Evolutionary conservation across 2,113 vertebrate genomes (phyloP), one percentile per base, ranked within the genome.

Genomic region (Charina bottae): DNA sequence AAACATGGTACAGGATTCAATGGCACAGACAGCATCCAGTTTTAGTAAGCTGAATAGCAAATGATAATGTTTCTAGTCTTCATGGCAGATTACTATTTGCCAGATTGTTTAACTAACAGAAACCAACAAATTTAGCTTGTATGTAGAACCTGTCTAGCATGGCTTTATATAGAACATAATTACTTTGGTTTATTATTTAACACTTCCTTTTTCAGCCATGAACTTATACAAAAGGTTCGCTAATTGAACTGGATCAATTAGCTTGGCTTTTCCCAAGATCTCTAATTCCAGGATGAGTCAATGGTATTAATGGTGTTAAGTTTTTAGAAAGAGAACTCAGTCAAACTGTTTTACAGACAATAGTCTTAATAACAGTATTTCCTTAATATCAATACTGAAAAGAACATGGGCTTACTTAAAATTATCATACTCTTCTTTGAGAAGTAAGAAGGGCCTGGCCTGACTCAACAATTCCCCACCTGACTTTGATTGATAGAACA

Each of bases 41-140:
- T 56, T 53, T 78, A 86, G 37, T 0, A 72, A 92, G 85, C 88
- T 91, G 89, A 23, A 85, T 12, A 21, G 85, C 87, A 85, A 85
- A 8, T n/a, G 55, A 58, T 42, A 2, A 6, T 33, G 62, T 78
- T 90, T 33, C 46, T 8, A 68, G 33, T 84, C n/a, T 91, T 92
- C 92, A 37, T 72, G 4, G 68, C 6, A 0, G 55, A 89, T 59
- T 42, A 46, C 49, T 84, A 54, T 85, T 37, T 37, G 15, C 58
- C 83, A 28, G 42, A 37, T 78, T 42, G 60, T 87, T 94, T 89
- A 62, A 54, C 8, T 53, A 83, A 55, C 10, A 92, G 46, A 93
- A 2, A 42, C 33, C 26, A 0, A 26, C 28, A 62, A 7, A 87
- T 17, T 55, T 42, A 46, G 53, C 37, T 85, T 42, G 23, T 12